These are phyloP conservation scores for Psix sp. DNA, from an alignment of 1,140 invertebrate genomes.

Conservation along the genomic window DNA sequence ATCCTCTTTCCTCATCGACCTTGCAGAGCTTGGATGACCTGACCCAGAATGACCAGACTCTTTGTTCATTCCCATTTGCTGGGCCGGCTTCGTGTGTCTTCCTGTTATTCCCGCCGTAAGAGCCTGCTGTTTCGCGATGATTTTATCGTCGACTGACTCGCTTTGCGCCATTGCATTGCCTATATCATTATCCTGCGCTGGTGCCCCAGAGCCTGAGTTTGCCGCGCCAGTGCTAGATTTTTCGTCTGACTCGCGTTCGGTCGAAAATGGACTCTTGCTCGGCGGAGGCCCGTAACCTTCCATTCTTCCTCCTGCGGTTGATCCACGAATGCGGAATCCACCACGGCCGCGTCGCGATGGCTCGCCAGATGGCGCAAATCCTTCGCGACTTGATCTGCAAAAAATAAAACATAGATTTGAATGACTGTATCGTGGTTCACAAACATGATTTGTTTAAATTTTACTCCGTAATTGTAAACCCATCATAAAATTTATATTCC, in stretches of 20 bases:
- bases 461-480: not conserved
- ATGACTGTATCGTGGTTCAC: not conserved
- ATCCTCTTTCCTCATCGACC: conserved; percentile 69
- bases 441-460: not conserved
- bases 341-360: conserved; percentile 87
- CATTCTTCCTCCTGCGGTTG: conserved; percentile 79
- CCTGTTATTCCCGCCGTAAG: conserved; percentile 82
- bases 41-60: conserved; percentile 49
- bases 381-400: conserved; percentile 74
- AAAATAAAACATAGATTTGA: not conserved
- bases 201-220: conserved; percentile 59
- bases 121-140: conserved; percentile 82
- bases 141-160: conserved; percentile 80
- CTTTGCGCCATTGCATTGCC: conserved; percentile 71
- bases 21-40: conserved; percentile 21
- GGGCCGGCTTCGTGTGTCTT: conserved; percentile 71
- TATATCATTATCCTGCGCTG: conserved; percentile 74
- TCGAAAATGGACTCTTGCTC: conserved; percentile 84
- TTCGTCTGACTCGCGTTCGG: conserved; percentile 66
- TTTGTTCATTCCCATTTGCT: conserved; percentile 35
- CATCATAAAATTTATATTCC: too few species aligned
- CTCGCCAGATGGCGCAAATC: conserved; percentile 88
- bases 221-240: conserved; percentile 70
- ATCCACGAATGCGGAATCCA: conserved; percentile 78
- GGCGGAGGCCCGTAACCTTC: conserved; percentile 86